Evolutionary conservation across 1,140 invertebrate species (phyloP).

Genomic region (Caenorhabditis elegans): DNA sequence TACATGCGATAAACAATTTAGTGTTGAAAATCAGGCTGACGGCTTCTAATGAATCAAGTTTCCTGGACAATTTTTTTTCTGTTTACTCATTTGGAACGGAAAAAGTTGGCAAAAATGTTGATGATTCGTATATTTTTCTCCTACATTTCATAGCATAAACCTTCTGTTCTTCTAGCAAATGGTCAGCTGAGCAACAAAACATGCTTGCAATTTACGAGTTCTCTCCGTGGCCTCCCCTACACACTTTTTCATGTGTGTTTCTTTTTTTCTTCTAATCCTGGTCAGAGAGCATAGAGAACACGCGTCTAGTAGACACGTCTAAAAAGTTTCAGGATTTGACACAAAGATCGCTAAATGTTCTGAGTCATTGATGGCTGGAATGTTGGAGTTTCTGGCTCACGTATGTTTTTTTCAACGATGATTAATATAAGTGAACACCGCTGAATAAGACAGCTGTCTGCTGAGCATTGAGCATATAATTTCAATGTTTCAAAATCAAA

Average conservation of each 20-base stretch:
- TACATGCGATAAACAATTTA: not conserved
- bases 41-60: not conserved
- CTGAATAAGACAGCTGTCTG: not conserved
- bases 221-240: not conserved
- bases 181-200: conserved; percentile 30
- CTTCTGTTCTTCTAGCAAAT: not conserved
- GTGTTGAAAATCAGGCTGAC: not conserved
- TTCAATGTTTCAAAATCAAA: not conserved
- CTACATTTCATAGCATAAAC: not conserved
- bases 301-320: conserved; percentile 8
- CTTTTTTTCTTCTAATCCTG: not conserved
- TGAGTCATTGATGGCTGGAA: not conserved
- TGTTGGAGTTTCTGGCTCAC: not conserved
- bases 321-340: conserved; percentile 28
- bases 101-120: conserved; percentile 10
- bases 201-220: conserved; percentile 20
- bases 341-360: not conserved
- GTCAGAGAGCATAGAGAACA: conserved; percentile 10
- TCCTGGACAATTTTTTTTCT: not conserved
- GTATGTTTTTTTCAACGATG: not conserved
- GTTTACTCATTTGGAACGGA: conserved; percentile 20
- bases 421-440: not conserved
- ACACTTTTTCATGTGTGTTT: not conserved
- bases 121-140: conserved; percentile 26
- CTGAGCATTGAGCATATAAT: not conserved